Conservation (phyloP, 2,888 invertebrate species). For the Himalopsyche kuldschensis region DNA sequence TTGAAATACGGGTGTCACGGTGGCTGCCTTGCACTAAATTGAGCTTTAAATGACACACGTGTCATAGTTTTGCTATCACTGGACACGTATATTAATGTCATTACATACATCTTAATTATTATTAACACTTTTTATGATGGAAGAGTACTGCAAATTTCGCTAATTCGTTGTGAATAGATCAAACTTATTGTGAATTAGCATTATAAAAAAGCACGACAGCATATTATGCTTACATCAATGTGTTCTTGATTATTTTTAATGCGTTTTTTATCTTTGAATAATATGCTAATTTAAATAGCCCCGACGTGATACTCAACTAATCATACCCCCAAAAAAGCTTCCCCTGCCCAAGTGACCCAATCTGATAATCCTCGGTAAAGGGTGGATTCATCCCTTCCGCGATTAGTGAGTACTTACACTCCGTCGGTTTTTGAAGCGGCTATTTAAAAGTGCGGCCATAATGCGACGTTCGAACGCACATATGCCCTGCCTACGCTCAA, state of each 20-base stretch:
- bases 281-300: background rate
- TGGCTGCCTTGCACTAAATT: no score
- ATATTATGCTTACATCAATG: background rate
- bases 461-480: conserved; percentile 35
- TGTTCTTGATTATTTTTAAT: background rate
- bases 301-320: background rate
- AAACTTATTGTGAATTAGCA: no score
- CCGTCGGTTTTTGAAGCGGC: conserved; percentile 35
- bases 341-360: background rate
- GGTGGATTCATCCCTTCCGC: conserved; percentile 2
- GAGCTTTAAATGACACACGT: no score
- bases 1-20: no score
- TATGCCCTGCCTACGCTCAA: background rate
- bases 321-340: background rate
- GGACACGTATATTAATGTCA: no score
- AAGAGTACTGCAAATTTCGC: no score
- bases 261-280: background rate
- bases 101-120: no score
- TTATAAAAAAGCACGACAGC: no score
- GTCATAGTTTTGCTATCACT: no score
- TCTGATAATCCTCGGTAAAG: background rate
- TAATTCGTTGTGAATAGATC: no score
- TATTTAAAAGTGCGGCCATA: conserved; percentile 35
- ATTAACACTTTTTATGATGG: no score
- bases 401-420: conserved; percentile 33